Evolutionary conservation across 2,888 invertebrate genomes (phyloP).

Genomic region (Heteromyza rotundicornis): DNA sequence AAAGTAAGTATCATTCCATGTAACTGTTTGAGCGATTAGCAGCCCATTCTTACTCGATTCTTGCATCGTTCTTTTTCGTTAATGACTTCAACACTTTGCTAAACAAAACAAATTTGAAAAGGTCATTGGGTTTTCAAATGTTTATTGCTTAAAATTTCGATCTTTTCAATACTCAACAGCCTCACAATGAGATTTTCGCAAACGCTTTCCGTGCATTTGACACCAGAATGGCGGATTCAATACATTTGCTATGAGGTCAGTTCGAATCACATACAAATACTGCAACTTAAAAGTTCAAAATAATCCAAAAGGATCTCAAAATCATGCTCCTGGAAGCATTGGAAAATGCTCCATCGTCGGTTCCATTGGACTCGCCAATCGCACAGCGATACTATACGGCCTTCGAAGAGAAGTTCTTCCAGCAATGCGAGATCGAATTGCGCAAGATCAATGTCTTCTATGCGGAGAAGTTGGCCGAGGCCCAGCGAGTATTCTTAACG

Average conservation of each 20-base stretch:
- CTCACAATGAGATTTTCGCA: slow-evolving; percentile 93
- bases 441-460: slow-evolving; percentile 95
- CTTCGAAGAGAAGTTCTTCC: slow-evolving; percentile 92
- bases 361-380: slow-evolving; percentile 75
- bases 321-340: slow-evolving; percentile 85
- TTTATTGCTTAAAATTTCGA: too few relatives aligned
- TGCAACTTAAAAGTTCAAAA: neutral
- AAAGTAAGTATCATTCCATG: too few relatives aligned
- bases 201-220: slow-evolving; percentile 93
- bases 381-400: slow-evolving; percentile 77
- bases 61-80: too few relatives aligned
- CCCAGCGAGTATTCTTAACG: slow-evolving; percentile 87
- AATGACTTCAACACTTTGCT: too few relatives aligned
- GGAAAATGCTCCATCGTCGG: slow-evolving; percentile 74
- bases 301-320: slow-evolving; percentile 72
- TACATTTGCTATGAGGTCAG: slow-evolving; percentile 83
- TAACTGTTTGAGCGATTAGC: too few relatives aligned
- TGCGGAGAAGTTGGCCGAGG: slow-evolving; percentile 95
- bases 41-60: too few relatives aligned
- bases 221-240: slow-evolving; percentile 99
- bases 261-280: neutral
- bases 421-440: slow-evolving; percentile 88
- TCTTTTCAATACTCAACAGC: too few relatives aligned
- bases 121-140: too few relatives aligned
- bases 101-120: too few relatives aligned